Percentiles rank a stretch among this genome's conserved stretches.
Conservation (phyloP, 2,113 vertebrate species). For the Odontophorus gujanensis region DNA sequence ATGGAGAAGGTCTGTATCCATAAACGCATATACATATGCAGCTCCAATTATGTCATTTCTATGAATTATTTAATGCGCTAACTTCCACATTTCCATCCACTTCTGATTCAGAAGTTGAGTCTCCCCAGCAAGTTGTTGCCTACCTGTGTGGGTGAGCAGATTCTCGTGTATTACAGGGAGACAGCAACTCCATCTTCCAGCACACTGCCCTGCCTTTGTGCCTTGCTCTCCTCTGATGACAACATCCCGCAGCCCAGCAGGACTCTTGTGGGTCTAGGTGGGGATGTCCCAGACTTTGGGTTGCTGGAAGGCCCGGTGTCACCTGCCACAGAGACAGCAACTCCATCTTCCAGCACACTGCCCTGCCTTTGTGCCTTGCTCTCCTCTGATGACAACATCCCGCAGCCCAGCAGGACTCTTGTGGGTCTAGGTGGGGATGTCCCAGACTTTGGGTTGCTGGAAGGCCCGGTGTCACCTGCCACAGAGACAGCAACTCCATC, state of each 20-base stretch:
- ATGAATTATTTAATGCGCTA: constrained; percentile 10
- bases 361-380: neutral
- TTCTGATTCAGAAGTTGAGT: constrained; percentile 55
- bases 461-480: neutral
- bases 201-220: neutral
- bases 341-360: constrained; percentile 10
- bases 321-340: too few species aligned
- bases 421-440: neutral
- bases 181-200: constrained; percentile 16
- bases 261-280: neutral
- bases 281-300: neutral
- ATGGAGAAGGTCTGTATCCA: neutral
- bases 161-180: constrained; percentile 14
- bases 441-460: neutral
- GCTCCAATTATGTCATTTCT: neutral
- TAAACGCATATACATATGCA: neutral
- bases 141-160: constrained; percentile 36
- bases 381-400: neutral
- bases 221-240: neutral
- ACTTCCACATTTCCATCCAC: constrained; percentile 11
- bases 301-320: too few species aligned
- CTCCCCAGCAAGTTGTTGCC: neutral
- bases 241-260: neutral
- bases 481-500: neutral
- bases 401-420: neutral